A percentile compares a stretch with the other conserved stretches of the same genome.
phyloP scores from a whole-genome alignment of 2,797 vertebrate species.

The Amblyraja radiata region DNA sequence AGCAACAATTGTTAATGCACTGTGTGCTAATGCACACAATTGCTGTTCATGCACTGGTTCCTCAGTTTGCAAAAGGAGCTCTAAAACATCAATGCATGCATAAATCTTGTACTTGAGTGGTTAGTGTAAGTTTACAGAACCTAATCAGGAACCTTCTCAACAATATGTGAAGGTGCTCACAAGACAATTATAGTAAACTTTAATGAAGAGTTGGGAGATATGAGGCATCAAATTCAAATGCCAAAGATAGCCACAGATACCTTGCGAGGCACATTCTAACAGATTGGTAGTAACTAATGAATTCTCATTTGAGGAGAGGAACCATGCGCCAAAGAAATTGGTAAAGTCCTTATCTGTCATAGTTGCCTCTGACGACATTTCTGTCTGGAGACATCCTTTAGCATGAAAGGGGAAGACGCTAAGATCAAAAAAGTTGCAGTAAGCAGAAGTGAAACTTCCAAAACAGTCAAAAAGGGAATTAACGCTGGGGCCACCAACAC shows the following conservation, averaged over 20 bases:
- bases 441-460: neutral
- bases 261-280: neutral
- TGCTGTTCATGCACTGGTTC: neutral
- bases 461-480: neutral
- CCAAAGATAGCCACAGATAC: neutral
- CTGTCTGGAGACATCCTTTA: neutral
- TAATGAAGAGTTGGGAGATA: neutral
- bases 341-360: neutral
- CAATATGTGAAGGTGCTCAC: neutral
- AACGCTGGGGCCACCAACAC: neutral
- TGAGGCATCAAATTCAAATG: neutral
- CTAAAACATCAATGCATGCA: neutral
- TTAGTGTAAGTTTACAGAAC: neutral
- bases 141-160: neutral
- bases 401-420: neutral
- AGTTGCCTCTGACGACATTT: neutral
- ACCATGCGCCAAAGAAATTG: neutral
- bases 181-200: neutral
- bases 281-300: neutral
- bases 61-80: neutral
- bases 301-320: neutral
- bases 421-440: neutral
- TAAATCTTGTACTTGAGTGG: neutral
- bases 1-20: neutral
- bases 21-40: no score